Conservation (phyloP, 2,113 vertebrate species). For the Formicarius rufipectus region DNA sequence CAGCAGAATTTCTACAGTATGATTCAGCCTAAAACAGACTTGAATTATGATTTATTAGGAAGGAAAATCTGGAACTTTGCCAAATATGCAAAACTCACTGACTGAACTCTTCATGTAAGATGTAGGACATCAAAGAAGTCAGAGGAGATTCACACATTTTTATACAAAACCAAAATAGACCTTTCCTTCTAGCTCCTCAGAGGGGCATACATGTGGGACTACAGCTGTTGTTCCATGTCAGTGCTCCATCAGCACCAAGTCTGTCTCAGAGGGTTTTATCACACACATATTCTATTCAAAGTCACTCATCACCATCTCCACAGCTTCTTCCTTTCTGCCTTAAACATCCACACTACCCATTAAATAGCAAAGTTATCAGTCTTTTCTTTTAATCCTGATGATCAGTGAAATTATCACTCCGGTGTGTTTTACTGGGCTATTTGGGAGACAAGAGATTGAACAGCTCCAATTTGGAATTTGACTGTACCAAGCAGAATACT, state of each 20-base stretch:
- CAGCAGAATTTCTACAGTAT: conserved; percentile 28
- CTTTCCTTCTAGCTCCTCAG: not conserved
- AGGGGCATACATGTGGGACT: not conserved
- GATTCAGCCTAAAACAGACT: not conserved
- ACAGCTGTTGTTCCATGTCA: not conserved
- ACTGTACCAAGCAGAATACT: not conserved
- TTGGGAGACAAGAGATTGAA: not conserved
- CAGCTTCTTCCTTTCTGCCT: not conserved
- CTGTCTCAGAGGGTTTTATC: not conserved
- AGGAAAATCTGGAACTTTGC: not conserved
- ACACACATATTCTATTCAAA: not conserved
- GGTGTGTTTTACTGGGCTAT: not conserved
- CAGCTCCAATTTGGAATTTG: not conserved
- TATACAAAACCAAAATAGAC: not conserved
- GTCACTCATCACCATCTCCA: not conserved
- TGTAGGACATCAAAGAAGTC: not conserved
- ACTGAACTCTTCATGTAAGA: not conserved
- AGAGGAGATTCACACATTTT: not conserved
- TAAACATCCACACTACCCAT: not conserved
- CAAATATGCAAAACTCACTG: not conserved
- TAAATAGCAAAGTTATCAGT: not conserved
- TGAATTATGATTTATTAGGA: not conserved
- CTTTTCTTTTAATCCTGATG: not conserved
- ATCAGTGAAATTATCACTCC: not conserved
- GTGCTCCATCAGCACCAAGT: not conserved